Evolutionary conservation across 2,888 invertebrate genomes (phyloP).

Genomic region (Chelonus formosanus): DNA sequence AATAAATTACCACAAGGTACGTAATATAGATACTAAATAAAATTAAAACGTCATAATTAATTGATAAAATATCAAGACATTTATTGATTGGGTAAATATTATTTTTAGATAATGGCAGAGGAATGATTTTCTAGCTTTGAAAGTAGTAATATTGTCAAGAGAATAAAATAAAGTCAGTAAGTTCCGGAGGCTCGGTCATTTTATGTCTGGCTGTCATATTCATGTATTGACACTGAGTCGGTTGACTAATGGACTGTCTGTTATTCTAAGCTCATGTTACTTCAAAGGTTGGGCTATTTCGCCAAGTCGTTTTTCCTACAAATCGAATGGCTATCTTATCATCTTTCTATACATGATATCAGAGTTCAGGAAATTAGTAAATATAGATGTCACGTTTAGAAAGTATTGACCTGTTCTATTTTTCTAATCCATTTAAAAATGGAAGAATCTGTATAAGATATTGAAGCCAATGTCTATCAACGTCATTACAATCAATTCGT

Average conservation of each 20-base stretch:
- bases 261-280: slow-evolving; percentile 64
- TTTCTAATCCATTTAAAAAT: slow-evolving; percentile 23
- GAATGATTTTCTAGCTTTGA: neutral
- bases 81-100: too few relatives aligned
- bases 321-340: slow-evolving; percentile 33
- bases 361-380: neutral
- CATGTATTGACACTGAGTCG: slow-evolving; percentile 64
- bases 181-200: slow-evolving; percentile 44
- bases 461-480: slow-evolving; percentile 9
- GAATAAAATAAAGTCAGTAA: slow-evolving; percentile 16
- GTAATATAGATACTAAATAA: too few relatives aligned
- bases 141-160: neutral
- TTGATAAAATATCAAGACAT: too few relatives aligned
- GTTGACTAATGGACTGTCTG: slow-evolving; percentile 65
- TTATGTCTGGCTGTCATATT: slow-evolving; percentile 61
- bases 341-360: slow-evolving; percentile 5
- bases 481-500: slow-evolving; percentile 25
- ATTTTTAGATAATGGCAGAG: too few relatives aligned
- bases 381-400: slow-evolving; percentile 14
- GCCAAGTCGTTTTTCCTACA: slow-evolving; percentile 49
- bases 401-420: slow-evolving; percentile 9
- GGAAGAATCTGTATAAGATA: slow-evolving; percentile 16
- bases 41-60: too few relatives aligned
- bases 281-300: slow-evolving; percentile 52
- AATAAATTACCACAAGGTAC: too few relatives aligned